Conservation (phyloP, 2,888 invertebrate genomes). For the Dysmachus trigonus region DNA sequence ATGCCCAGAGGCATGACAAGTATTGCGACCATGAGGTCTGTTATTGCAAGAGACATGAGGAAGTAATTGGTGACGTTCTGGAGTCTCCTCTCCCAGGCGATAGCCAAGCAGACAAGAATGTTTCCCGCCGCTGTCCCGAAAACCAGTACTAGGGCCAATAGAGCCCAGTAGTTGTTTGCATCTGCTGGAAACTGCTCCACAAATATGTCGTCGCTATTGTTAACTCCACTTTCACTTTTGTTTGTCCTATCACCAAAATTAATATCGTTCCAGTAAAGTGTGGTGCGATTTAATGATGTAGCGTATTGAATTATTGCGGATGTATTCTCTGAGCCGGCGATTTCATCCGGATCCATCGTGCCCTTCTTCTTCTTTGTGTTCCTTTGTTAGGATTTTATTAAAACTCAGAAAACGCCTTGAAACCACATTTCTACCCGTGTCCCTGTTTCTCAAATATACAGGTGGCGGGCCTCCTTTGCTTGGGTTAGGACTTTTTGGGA, state of each 20-base stretch:
- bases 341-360: conserved; percentile 15
- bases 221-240: neutral
- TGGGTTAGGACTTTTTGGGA: neutral
- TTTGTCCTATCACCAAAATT: neutral
- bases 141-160: conserved; percentile 79
- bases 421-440: neutral
- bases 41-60: conserved; percentile 93
- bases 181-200: neutral
- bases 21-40: conserved; percentile 92
- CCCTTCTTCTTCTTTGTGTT: neutral
- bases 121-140: conserved; percentile 91
- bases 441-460: neutral
- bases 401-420: neutral
- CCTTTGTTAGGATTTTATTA: conserved; percentile 1
- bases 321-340: neutral
- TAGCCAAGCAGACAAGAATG: conserved; percentile 82
- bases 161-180: conserved; percentile 81
- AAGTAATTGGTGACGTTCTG: conserved; percentile 99
- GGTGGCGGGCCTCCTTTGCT: neutral
- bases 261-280: neutral
- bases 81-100: conserved; percentile 84
- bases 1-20: conserved; percentile 96
- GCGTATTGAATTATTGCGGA: neutral
- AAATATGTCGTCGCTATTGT: neutral
- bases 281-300: neutral